Base-by-base conservation (phyloP, 2,888 invertebrate species). In the Parnassius orleans region DNA sequence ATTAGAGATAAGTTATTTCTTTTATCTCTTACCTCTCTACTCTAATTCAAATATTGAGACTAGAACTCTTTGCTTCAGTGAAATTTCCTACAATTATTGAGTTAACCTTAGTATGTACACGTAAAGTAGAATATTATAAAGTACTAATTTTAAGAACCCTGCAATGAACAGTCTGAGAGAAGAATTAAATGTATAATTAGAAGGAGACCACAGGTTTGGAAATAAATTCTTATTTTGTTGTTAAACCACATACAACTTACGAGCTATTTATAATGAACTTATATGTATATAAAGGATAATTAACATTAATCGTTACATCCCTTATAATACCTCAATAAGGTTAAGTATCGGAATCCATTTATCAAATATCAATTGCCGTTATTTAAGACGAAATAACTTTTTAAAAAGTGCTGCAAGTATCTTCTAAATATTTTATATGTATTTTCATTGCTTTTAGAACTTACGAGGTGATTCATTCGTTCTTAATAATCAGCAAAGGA, bases 351-450 rank as follows among this genome's bases (percentile, higher is more conserved):
- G 10, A 11, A 19, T 15, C 19, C 24, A 5, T 19, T 51, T 15
- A 24, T 14, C 24, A 10, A 51, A 24, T 7, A 0, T 10, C 7
- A 19, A 10, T 9, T 24, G 51, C 10, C 15, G n/a, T 10, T 55
- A 19, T 41, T 2, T 47, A 47, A 51, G 44, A 41, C 9, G 2
- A 1, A 44, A 58, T 71, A 69, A 70, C 15, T 46, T 14, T 65
- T 83, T 87, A 69, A 78, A 83, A 10, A 65, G 75, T 41, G 73
- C 79, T 70, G 70, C 83, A 79, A 69, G 75, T 75, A 69, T 83
- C 72, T 70, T 88, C 77, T 65, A 90, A 63, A 69, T 74, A 69
- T 73, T 82, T 67, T 59, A 90, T 76, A 11, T 83, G 79, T 53
- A 78, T 75, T 61, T 80, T 78, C 15, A 89, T 69, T 15, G 71